Conservation (phyloP, 1,140 invertebrate species). For the Heliconius melpomene region DNA sequence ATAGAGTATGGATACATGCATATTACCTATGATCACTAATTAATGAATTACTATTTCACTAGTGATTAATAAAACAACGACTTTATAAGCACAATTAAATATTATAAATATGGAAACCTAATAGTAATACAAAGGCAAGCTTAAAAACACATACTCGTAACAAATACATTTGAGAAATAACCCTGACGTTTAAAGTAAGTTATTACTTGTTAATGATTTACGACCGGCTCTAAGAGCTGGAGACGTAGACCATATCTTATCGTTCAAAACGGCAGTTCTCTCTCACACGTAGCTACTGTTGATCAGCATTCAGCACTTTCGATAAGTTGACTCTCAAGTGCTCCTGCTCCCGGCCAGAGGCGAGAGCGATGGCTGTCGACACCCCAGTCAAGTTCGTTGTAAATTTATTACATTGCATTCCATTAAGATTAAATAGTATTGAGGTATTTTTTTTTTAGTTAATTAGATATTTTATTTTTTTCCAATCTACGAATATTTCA, state of each 20-base stretch:
- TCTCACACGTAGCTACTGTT: conserved; percentile 40
- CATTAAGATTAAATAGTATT: neutral
- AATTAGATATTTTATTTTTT: too few species aligned
- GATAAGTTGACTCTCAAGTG: conserved; percentile 32
- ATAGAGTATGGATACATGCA: too few species aligned
- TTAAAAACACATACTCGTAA: neutral
- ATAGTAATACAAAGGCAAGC: neutral
- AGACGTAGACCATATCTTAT: conserved; percentile 14
- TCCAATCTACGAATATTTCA: too few species aligned
- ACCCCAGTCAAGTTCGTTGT: conserved; percentile 7
- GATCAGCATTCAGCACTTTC: conserved; percentile 34
- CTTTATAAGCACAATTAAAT: neutral
- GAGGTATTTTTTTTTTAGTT: neutral
- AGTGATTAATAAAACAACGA: neutral
- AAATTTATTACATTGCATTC: neutral
- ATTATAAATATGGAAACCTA: too few species aligned
- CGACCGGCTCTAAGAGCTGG: neutral
- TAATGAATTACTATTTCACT: too few species aligned
- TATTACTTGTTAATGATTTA: conserved; percentile 14
- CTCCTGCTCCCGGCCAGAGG: conserved; percentile 29
- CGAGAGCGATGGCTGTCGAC: conserved; percentile 21
- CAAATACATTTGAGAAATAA: neutral
- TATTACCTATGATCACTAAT: too few species aligned
- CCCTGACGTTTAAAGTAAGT: neutral
- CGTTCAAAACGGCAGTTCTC: conserved; percentile 3